These are phyloP conservation scores for Natrix natrix DNA, from an alignment of 2,797 vertebrate species.

Conservation along the genomic window DNA sequence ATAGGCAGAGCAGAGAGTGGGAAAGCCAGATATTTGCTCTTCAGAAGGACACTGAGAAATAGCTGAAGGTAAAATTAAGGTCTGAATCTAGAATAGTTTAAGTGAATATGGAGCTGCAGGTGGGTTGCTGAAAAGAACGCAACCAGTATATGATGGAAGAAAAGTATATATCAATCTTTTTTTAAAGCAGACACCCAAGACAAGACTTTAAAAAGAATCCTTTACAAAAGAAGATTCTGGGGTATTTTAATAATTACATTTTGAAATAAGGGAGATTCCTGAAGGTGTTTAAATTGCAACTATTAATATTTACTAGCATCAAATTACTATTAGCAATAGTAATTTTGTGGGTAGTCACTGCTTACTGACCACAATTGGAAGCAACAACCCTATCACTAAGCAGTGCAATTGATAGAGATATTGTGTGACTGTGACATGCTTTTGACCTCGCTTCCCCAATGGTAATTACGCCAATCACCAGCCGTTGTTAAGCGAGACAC, in stretches of 20 bases:
- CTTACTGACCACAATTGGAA: not conserved
- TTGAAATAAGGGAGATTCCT: not conserved
- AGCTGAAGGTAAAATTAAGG: not conserved
- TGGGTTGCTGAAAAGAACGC: not conserved
- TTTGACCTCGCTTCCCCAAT: not conserved
- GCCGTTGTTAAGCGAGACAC: not conserved
- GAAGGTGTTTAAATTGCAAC: not conserved
- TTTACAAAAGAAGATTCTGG: not conserved
- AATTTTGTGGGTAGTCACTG: not conserved
- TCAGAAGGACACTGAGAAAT: not conserved
- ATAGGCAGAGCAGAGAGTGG: not conserved
- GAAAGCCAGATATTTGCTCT: not conserved
- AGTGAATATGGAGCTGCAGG: not conserved
- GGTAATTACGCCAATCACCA: not conserved
- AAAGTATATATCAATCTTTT: not conserved
- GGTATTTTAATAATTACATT: not conserved
- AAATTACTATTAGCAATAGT: not conserved
- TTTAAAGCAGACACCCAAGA: not conserved
- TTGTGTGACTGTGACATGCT: not conserved
- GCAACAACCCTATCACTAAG: not conserved
- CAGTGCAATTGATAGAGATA: not conserved
- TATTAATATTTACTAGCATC: not conserved
- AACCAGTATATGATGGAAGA: not conserved
- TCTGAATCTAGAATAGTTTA: not conserved
- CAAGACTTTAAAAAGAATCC: not conserved